These are phyloP conservation scores for Ischnura elegans DNA, from an alignment of 2,888 invertebrate genomes.

Conservation along the genomic window DNA sequence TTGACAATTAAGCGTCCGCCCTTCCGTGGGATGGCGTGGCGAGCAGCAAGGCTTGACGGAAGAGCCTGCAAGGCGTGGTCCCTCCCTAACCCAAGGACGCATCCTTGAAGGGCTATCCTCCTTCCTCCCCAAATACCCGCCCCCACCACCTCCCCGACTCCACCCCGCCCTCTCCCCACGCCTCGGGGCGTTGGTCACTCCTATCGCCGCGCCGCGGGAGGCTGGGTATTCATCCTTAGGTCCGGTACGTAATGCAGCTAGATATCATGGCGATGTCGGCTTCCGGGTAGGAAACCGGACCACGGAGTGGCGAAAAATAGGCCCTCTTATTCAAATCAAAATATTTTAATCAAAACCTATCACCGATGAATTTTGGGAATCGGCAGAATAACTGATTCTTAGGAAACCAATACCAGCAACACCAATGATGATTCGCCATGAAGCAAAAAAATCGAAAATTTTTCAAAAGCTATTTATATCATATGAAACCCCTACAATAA, in stretches of 20 bases:
- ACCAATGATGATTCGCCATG: too few species aligned
- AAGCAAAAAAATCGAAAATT: too few species aligned
- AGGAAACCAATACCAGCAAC: too few species aligned
- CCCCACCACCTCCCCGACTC: background rate
- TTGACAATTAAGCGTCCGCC: background rate
- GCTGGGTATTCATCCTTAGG: conserved; percentile 5
- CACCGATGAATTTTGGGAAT: too few species aligned
- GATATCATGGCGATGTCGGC: background rate
- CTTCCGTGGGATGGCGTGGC: background rate
- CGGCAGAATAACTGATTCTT: too few species aligned
- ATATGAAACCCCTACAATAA: too few species aligned
- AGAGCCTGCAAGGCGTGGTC: conserved; percentile 60
- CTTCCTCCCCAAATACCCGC: background rate
- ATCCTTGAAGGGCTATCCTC: conserved; percentile 62
- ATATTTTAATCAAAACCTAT: too few species aligned
- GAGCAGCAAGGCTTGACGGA: conserved; percentile 48
- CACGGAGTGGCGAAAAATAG: background rate
- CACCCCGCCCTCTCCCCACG: background rate
- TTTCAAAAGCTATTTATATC: too few species aligned
- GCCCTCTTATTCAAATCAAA: too few species aligned
- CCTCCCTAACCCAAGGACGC: conserved; percentile 54
- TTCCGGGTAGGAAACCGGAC: conserved; percentile 31
- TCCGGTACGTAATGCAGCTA: conserved; percentile 8
- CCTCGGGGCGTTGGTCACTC: conserved; percentile 40
- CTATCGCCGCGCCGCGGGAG: background rate